Percentiles rank a stretch among this genome's conserved stretches.
These are phyloP conservation scores for Epistrophella euchroma DNA, from an alignment of 2,888 invertebrate species.

Conservation along the genomic window DNA sequence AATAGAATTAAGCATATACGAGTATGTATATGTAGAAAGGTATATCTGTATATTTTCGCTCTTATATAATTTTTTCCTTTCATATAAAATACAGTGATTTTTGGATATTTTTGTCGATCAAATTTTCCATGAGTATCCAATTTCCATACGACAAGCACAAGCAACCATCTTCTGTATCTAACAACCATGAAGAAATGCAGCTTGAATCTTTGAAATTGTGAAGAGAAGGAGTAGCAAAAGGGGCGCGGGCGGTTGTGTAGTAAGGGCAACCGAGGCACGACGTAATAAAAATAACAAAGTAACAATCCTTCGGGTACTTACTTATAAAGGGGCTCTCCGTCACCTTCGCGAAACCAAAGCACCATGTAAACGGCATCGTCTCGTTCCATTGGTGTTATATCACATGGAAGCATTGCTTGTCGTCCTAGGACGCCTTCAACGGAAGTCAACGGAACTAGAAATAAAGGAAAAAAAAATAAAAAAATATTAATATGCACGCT, in stretches of 20 bases:
- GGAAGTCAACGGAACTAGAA: conserved; percentile 90
- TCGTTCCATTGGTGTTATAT: conserved; percentile 91
- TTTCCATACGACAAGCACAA: conserved; percentile 40
- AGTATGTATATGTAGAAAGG: no score
- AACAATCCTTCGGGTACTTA: conserved; percentile 82
- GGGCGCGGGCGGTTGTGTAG: neutral
- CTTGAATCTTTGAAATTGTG: conserved; percentile 3
- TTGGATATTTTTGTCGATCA: conserved; percentile 52
- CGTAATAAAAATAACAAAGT: conserved; percentile 35
- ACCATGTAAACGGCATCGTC: conserved; percentile 94
- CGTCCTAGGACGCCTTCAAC: conserved; percentile 92
- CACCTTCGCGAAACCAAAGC: conserved; percentile 94
- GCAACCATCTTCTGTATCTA: conserved; percentile 24
- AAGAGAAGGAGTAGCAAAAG: neutral
- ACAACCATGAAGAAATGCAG: conserved; percentile 15
- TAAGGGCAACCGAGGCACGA: conserved; percentile 22
- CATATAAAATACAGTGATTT: conserved; percentile 58
- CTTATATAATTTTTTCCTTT: conserved; percentile 2
- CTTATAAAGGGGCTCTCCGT: conserved; percentile 94
- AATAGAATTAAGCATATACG: conserved; percentile 10
- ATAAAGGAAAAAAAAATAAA: conserved; percentile 34
- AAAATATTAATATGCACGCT: conserved; percentile 29
- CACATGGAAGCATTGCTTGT: conserved; percentile 93
- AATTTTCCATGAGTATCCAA: conserved; percentile 64
- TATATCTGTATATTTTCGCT: neutral